Evolutionary conservation across 2,113 vertebrate genomes (phyloP).

Genomic region (Orycteropus afer): DNA sequence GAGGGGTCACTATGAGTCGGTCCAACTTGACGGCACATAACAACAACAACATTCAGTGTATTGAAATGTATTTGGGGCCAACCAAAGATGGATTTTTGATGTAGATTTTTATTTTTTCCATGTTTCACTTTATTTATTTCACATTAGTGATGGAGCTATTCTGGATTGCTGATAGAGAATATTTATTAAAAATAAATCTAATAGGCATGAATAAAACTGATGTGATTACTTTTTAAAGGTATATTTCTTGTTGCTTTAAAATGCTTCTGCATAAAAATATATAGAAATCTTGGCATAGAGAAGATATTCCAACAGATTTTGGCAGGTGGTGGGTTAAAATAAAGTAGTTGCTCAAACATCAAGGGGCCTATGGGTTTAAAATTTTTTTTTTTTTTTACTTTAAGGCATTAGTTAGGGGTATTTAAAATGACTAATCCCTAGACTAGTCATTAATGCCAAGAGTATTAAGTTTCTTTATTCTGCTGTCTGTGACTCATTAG

Average conservation of each 20-base stretch:
- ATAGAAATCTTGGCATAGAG: not conserved
- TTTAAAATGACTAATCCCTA: constrained; percentile 61
- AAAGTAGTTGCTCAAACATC: constrained; percentile 13
- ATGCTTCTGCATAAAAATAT: not conserved
- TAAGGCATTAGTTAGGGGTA: constrained; percentile 49
- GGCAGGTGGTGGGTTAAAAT: constrained; percentile 37
- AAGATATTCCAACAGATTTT: not conserved
- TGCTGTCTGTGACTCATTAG: constrained; percentile 64
- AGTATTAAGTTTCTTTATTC: constrained; percentile 67
- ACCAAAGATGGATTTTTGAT: constrained; percentile 16
- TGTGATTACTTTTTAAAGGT: not conserved
- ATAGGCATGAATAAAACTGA: not conserved
- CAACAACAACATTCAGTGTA: constrained; percentile 1
- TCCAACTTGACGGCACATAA: too few relatives aligned
- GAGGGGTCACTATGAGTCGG: too few relatives aligned
- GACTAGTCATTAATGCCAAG: constrained; percentile 49
- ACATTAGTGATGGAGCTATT: not conserved
- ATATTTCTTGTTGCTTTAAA: not conserved
- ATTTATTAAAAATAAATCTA: constrained; percentile 34
- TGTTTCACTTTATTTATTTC: constrained; percentile 46
- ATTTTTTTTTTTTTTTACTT: constrained; percentile 63
- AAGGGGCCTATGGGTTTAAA: not conserved
- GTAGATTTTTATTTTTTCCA: not conserved
- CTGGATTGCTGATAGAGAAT: not conserved
- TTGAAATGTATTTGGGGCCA: constrained; percentile 33